phyloP scores from a whole-genome alignment of 2,113 vertebrate species.

The Verasper variegatus region DNA sequence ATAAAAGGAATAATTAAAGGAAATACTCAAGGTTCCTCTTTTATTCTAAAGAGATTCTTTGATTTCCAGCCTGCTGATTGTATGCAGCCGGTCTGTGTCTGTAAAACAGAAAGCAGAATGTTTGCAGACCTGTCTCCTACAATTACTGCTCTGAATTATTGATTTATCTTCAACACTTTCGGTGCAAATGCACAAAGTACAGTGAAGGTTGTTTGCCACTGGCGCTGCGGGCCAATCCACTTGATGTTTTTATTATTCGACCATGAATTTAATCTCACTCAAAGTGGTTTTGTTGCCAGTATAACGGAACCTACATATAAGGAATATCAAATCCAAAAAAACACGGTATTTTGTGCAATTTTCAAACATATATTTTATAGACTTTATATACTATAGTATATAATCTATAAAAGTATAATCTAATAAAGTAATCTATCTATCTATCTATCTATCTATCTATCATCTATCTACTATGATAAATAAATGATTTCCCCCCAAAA shows the following conservation, averaged over 20 bases:
- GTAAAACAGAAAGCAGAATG: slow-evolving; percentile 4
- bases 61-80: neutral
- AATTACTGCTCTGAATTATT: slow-evolving; percentile 5
- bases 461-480: too few relatives aligned
- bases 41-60: slow-evolving; percentile 15
- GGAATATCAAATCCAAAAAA: neutral
- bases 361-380: neutral
- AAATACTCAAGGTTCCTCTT: neutral
- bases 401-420: too few relatives aligned
- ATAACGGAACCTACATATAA: neutral
- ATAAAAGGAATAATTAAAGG: slow-evolving; percentile 12
- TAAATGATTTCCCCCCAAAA: neutral
- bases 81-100: neutral
- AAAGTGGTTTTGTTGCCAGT: neutral
- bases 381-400: neutral
- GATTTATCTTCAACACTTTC: slow-evolving; percentile 6
- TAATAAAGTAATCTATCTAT: too few relatives aligned
- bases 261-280: neutral
- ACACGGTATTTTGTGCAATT: neutral
- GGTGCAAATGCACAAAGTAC: neutral
- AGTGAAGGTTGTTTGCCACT: neutral
- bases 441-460: too few relatives aligned
- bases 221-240: neutral
- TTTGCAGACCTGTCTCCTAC: neutral
- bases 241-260: neutral